A percentile compares a stretch with the other conserved stretches of the same genome.
Conservation (phyloP, 2,888 invertebrate genomes). For the Capitulum mitella region DNA sequence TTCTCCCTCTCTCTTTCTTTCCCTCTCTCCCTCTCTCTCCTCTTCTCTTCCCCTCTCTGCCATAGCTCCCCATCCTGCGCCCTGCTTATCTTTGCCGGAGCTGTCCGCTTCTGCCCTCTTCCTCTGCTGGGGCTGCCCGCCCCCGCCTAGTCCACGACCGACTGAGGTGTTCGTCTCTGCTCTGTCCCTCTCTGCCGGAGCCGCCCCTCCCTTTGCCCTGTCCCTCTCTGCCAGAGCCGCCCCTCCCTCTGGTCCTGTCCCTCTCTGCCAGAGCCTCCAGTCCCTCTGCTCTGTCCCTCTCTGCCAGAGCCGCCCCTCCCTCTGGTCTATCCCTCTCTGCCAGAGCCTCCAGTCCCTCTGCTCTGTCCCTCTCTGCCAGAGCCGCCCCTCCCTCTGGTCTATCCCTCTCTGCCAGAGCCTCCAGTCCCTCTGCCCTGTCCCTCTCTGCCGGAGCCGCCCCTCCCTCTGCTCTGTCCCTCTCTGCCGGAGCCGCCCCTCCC, state of each 20-base stretch:
- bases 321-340: conserved; percentile 19
- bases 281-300: too few species aligned
- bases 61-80: too few species aligned
- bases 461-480: background rate
- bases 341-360: conserved; percentile 24
- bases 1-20: conserved; percentile 10
- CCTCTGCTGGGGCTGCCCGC: too few species aligned
- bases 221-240: too few species aligned
- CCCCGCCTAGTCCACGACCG: too few species aligned
- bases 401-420: conserved; percentile 1
- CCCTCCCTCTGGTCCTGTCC: background rate
- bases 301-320: too few species aligned
- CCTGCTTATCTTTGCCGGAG: too few species aligned
- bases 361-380: too few species aligned
- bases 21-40: background rate
- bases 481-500: too few species aligned
- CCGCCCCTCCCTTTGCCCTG: background rate
- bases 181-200: background rate
- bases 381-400: background rate
- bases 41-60: conserved; percentile 19
- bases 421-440: conserved; percentile 11
- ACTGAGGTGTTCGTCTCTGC: conserved; percentile 25
- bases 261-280: background rate
- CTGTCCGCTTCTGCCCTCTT: conserved; percentile 25
- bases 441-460: background rate